phyloP scores from a whole-genome alignment of 1,140 invertebrate species.

The Calephelis virginiensis region DNA sequence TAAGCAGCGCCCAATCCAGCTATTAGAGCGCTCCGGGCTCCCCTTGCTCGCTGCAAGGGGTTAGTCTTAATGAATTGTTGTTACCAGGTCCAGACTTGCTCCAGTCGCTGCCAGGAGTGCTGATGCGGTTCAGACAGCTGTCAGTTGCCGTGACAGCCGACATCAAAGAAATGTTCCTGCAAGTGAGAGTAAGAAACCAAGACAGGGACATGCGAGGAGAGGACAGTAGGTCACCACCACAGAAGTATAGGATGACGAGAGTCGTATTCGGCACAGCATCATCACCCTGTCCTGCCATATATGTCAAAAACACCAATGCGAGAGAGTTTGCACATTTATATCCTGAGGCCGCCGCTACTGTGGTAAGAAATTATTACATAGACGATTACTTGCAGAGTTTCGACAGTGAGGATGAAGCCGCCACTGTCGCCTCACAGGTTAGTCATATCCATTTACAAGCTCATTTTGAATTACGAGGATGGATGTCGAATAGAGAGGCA shows the following conservation, averaged over 20 bases:
- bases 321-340: conserved; percentile 1
- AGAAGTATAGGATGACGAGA: conserved; percentile 39
- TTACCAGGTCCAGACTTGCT: conserved; percentile 24
- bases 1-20: no score
- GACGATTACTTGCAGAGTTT: conserved; percentile 48
- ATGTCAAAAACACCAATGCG: conserved; percentile 44
- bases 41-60: no score
- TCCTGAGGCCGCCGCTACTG: conserved; percentile 30
- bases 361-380: conserved; percentile 47
- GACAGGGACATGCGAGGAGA: conserved; percentile 26
- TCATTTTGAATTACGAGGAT: no score
- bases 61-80: conserved; percentile 36
- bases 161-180: conserved; percentile 23
- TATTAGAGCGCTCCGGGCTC: no score
- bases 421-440: conserved; percentile 15
- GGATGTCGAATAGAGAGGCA: no score
- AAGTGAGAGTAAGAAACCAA: conserved; percentile 18
- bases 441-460: no score
- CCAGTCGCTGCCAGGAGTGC: conserved; percentile 27
- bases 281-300: conserved; percentile 37
- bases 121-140: conserved; percentile 38
- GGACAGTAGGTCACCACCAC: background rate
- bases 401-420: background rate
- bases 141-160: conserved; percentile 29
- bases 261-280: conserved; percentile 43